These are phyloP conservation scores for Microplitis manilae DNA, from an alignment of 2,888 invertebrate species.

Conservation along the genomic window DNA sequence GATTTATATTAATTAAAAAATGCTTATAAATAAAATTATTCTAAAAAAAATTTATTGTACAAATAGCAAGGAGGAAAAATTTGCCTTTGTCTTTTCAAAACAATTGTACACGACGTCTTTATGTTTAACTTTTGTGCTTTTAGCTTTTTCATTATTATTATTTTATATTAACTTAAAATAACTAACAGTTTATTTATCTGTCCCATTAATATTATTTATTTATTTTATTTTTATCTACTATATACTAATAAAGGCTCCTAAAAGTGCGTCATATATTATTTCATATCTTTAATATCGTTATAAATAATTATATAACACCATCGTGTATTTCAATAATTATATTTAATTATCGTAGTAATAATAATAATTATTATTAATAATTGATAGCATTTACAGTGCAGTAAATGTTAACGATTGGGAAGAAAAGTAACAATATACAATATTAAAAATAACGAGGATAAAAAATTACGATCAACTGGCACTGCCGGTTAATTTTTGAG, in stretches of 20 bases:
- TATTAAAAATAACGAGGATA: not conserved
- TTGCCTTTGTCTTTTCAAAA: not conserved
- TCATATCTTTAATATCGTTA: not conserved
- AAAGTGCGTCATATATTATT: not conserved
- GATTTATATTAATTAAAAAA: not conserved
- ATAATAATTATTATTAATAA: not conserved
- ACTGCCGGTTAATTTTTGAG: not conserved
- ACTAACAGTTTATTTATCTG: not conserved
- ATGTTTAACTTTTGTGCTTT: not conserved
- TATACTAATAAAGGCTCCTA: not conserved
- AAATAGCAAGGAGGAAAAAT: constrained; percentile 1
- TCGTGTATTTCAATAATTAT: not conserved
- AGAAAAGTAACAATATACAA: not conserved
- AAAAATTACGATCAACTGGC: not conserved
- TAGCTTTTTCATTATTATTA: not conserved
- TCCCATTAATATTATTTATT: not conserved
- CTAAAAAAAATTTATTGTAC: not conserved
- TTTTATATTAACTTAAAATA: not conserved
- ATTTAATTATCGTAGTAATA: not conserved
- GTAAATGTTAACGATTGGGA: not conserved
- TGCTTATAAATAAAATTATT: not conserved
- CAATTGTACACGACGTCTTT: not conserved
- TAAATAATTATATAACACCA: not conserved
- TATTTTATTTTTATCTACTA: not conserved
- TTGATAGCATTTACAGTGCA: not conserved